These are phyloP conservation scores for Diorhabda sublineata DNA, from an alignment of 1,140 invertebrate genomes.

Conservation along the genomic window DNA sequence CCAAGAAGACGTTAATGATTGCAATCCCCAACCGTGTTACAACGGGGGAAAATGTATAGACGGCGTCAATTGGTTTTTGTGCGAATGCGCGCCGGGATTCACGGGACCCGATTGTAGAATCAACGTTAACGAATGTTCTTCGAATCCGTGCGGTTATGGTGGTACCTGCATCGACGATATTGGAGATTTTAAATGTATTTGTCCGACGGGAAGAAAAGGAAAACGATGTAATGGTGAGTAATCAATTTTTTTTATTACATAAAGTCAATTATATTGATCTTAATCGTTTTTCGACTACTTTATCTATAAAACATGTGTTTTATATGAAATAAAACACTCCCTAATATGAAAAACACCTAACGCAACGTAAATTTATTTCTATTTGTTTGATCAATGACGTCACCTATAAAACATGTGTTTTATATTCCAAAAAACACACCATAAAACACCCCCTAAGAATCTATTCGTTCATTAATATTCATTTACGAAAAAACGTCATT, in stretches of 20 bases:
- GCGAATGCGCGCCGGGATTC: constrained; percentile 72
- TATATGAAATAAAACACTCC: too few relatives aligned
- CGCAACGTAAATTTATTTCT: too few relatives aligned
- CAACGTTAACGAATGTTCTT: constrained; percentile 74
- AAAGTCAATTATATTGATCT: not conserved
- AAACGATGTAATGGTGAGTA: constrained; percentile 57
- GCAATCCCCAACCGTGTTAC: constrained; percentile 62
- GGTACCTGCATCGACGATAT: constrained; percentile 77
- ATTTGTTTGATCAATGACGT: too few relatives aligned
- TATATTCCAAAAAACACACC: too few relatives aligned
- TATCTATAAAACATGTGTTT: too few relatives aligned
- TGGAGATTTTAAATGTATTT: constrained; percentile 75
- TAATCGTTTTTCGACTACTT: too few relatives aligned
- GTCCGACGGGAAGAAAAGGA: constrained; percentile 72
- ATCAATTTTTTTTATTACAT: not conserved
- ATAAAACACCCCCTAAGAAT: too few relatives aligned
- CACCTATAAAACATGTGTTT: too few relatives aligned
- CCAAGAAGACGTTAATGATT: constrained; percentile 63
- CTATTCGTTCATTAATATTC: too few relatives aligned
- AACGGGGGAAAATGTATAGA: constrained; percentile 77
- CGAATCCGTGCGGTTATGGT: constrained; percentile 78
- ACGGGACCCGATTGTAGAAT: constrained; percentile 67
- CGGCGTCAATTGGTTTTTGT: constrained; percentile 73
- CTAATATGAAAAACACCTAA: too few relatives aligned
- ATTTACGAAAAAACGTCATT: too few relatives aligned